Evolutionary conservation across 2,888 invertebrate species (phyloP).

Genomic region (Habroteleia sp.): DNA sequence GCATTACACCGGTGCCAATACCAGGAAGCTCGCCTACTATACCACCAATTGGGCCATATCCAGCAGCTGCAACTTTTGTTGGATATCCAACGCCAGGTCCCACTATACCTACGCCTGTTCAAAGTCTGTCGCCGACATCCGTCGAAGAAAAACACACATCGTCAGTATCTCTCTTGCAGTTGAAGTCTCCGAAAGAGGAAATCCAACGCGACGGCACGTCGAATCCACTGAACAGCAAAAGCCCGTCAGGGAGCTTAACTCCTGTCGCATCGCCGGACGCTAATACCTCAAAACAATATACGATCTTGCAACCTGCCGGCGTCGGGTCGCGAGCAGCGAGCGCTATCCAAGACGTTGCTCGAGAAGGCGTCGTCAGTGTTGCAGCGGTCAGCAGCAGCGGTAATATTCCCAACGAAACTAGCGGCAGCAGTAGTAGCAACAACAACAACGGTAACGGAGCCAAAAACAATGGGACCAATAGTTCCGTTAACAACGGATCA

Average conservation of each 20-base stretch:
- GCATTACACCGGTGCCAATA: slow-evolving; percentile 71
- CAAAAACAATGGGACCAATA: slow-evolving; percentile 42
- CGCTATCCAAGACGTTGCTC: slow-evolving; percentile 89
- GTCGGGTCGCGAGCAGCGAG: slow-evolving; percentile 90
- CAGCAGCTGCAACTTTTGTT: slow-evolving; percentile 88
- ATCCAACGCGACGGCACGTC: slow-evolving; percentile 68
- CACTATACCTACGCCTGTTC: slow-evolving; percentile 75
- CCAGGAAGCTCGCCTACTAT: slow-evolving; percentile 70
- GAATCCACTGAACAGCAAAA: slow-evolving; percentile 71
- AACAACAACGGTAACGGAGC: slow-evolving; percentile 66
- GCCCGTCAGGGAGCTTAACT: slow-evolving; percentile 71
- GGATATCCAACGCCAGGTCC: slow-evolving; percentile 84
- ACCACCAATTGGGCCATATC: slow-evolving; percentile 83
- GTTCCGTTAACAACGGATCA: slow-evolving; percentile 54
- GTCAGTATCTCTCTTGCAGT: slow-evolving; percentile 80
- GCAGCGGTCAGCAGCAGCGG: slow-evolving; percentile 82
- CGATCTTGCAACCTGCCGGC: slow-evolving; percentile 92
- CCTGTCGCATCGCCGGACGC: slow-evolving; percentile 81
- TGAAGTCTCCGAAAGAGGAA: slow-evolving; percentile 81
- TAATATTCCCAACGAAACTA: slow-evolving; percentile 70
- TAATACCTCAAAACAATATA: slow-evolving; percentile 89
- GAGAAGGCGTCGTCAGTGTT: slow-evolving; percentile 86
- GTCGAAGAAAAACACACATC: slow-evolving; percentile 81
- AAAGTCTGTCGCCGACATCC: slow-evolving; percentile 71
- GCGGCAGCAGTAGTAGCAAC: slow-evolving; percentile 76